These are phyloP conservation scores for Antheraea yamamai DNA, from an alignment of 2,888 invertebrate species.

Conservation along the genomic window DNA sequence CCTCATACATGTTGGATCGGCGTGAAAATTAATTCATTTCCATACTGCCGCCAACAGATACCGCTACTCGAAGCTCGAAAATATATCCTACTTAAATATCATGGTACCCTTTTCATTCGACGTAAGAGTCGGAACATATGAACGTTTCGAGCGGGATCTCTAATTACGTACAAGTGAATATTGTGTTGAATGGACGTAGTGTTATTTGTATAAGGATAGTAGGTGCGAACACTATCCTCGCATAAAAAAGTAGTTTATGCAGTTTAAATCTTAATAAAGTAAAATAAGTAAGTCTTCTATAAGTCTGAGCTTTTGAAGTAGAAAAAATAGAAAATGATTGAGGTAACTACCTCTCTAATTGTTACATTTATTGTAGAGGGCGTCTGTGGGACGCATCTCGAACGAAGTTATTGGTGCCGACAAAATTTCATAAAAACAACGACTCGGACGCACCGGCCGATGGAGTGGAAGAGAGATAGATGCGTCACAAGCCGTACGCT, in stretches of 20 bases:
- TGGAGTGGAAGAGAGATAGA: too few species aligned
- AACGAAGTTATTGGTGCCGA: too few species aligned
- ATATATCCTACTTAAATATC: conserved; percentile 19
- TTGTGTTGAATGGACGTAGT: conserved; percentile 12
- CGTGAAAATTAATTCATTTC: conserved; percentile 20
- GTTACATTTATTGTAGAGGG: too few species aligned
- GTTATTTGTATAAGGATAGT: conserved; percentile 14
- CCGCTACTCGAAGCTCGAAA: conserved; percentile 19
- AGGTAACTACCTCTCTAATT: too few species aligned
- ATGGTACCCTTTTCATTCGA: conserved; percentile 15
- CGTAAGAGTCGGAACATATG: conserved; percentile 15
- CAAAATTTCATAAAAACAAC: too few species aligned
- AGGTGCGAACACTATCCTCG: not conserved
- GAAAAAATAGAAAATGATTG: too few species aligned
- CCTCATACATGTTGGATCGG: conserved; percentile 3
- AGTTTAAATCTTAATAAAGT: not conserved
- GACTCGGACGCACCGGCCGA: too few species aligned
- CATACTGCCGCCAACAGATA: conserved; percentile 20
- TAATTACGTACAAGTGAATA: conserved; percentile 19
- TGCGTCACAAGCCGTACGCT: too few species aligned
- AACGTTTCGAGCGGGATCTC: conserved; percentile 18
- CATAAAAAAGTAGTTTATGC: not conserved
- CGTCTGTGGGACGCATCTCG: too few species aligned
- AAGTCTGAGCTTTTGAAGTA: not conserved
- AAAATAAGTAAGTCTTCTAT: not conserved